These are phyloP conservation scores for Canis aureus DNA, from an alignment of 2,113 vertebrate genomes.

Conservation along the genomic window DNA sequence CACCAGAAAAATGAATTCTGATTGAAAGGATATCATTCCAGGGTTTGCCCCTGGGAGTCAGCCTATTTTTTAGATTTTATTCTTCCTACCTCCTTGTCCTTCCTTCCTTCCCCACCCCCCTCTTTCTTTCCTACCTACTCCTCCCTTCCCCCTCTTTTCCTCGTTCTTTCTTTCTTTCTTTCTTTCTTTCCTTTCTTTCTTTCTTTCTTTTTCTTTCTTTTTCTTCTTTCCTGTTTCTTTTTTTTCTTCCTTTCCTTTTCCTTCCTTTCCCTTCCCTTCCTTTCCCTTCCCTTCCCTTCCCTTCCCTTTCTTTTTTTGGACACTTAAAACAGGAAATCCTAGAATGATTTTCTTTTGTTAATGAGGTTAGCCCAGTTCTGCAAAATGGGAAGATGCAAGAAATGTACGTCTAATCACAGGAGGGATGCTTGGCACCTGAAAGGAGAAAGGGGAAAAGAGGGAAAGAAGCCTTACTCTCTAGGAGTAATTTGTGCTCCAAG, in stretches of 20 bases:
- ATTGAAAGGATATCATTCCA: neutral
- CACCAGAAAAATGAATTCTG: neutral
- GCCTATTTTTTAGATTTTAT: neutral
- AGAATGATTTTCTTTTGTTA: neutral
- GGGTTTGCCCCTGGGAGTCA: neutral
- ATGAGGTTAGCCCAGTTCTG: neutral
- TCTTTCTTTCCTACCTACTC: too few species aligned
- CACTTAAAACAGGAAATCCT: neutral
- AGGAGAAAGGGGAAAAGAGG: neutral
- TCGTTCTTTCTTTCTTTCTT: neutral
- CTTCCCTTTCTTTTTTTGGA: neutral
- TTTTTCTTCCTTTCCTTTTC: neutral
- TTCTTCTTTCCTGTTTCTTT: neutral
- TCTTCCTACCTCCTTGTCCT: neutral
- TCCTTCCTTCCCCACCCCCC: fast-evolving
- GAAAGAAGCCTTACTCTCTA: neutral
- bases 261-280: neutral
- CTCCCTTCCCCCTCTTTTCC: too few species aligned
- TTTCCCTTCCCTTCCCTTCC: fast-evolving
- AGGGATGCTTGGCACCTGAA: too few species aligned
- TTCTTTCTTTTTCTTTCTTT: neutral
- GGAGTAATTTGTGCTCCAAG: neutral
- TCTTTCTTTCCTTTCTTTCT: neutral
- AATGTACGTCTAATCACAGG: neutral
- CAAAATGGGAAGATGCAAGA: neutral